phyloP scores from a whole-genome alignment of 2,888 invertebrate species.

The Antheraea assamensis region DNA sequence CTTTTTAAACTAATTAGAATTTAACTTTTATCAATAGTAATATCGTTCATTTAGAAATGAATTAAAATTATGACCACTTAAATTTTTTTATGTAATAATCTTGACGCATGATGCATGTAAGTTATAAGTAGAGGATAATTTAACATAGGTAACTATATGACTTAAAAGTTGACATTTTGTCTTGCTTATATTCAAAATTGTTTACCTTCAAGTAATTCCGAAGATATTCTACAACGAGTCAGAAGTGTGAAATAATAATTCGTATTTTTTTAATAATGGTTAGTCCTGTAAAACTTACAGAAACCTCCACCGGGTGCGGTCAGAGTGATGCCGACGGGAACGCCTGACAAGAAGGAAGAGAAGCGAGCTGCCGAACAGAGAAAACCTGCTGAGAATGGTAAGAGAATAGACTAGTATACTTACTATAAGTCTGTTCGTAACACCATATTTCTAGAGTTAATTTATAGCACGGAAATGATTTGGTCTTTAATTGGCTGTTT shows the following conservation, averaged over 20 bases:
- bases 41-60: background rate
- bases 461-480: too few relatives aligned
- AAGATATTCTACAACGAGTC: too few relatives aligned
- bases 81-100: background rate
- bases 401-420: conserved; percentile 20
- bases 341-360: conserved; percentile 81
- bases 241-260: background rate
- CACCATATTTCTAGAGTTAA: too few relatives aligned
- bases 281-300: conserved; percentile 71
- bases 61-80: background rate
- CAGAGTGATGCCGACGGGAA: conserved; percentile 89
- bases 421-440: too few relatives aligned
- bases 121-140: background rate
- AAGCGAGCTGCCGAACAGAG: conserved; percentile 58
- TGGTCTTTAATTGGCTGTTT: too few relatives aligned
- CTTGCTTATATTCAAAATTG: too few relatives aligned
- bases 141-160: background rate
- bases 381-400: conserved; percentile 75
- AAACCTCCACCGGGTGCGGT: conserved; percentile 91
- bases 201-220: too few relatives aligned
- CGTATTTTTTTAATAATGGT: background rate
- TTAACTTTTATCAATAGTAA: background rate
- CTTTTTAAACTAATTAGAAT: background rate
- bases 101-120: conserved; percentile 4
- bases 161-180: too few relatives aligned